Percentiles rank a stretch among this genome's conserved stretches.
These are phyloP conservation scores for Dicrurus megarhynchus DNA, from an alignment of 2,113 vertebrate species.

Conservation along the genomic window DNA sequence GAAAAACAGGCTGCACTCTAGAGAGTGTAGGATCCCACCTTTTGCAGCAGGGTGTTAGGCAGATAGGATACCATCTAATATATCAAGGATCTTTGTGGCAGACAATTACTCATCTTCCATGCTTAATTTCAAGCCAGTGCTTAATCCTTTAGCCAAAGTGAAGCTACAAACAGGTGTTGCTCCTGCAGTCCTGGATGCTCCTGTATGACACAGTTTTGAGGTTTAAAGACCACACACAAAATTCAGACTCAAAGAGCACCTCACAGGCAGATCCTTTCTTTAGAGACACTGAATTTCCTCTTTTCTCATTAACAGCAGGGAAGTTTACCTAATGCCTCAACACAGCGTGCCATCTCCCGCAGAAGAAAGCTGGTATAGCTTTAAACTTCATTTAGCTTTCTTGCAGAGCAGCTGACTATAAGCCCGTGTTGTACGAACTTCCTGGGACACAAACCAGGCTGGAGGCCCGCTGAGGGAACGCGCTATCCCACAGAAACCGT, in stretches of 20 bases:
- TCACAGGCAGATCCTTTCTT: not conserved
- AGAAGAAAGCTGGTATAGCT: not conserved
- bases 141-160: not conserved
- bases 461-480: rapidly evolving
- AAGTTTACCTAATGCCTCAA: not conserved
- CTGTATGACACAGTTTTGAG: not conserved
- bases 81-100: not conserved
- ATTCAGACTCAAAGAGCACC: not conserved
- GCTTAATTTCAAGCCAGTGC: not conserved
- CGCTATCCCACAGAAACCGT: rapidly evolving
- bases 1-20: not conserved
- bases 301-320: not conserved
- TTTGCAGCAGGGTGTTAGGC: not conserved
- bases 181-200: not conserved
- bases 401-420: not conserved
- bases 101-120: not conserved
- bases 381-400: not conserved
- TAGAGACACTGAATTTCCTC: not conserved
- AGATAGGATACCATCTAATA: not conserved
- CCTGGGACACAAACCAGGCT: not conserved
- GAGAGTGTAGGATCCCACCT: not conserved
- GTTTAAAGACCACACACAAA: not conserved
- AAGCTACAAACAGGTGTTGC: not conserved
- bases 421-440: rapidly evolving
- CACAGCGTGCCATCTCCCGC: too few relatives aligned